Base-by-base conservation (phyloP, 2,888 invertebrate genomes). In the Dinocampus coccinellae region DNA sequence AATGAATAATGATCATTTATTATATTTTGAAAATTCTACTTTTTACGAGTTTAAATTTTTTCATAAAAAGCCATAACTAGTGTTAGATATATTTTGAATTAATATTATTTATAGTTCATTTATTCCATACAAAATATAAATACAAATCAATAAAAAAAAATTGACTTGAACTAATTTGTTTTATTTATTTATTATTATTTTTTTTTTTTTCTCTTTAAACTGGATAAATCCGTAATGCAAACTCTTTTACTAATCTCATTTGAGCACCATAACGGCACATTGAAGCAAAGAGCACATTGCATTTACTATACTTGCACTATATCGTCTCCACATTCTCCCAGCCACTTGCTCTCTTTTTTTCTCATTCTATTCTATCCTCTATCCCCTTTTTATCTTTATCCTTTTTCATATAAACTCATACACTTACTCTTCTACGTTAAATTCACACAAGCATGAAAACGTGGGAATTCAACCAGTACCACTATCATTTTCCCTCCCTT, bases 171-270 rank as follows among this genome's bases (percentile, higher is more conserved):
- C 53, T 65, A 53, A 57, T 42, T 42, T n/a, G 39, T 36, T 53
- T n/a, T 39, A n/a, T n/a, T n/a, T n/a, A n/a, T n/a, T n/a, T n/a
- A n/a, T n/a, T n/a, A n/a, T n/a, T n/a, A n/a, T n/a, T n/a, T n/a
- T n/a, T n/a, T n/a, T n/a, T n/a, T n/a, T n/a, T n/a, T 29, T 29
- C 7, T 7, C n/a, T 29, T 16, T n/a, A n/a, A 34, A 33, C 16
- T 36, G 33, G 57, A 66, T 55, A 66, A 66, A 66, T 66, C 66
- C 42, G 57, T 55, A 39, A 42, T 47, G 36, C 42, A 66, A 66
- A 58, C 66, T 66, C 55, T 22, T 13, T 34, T 36, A 42, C n/a
- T 66, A 66, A 66, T 66, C 66, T 66, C 66, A 66, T 66, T 57
- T n/a, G 55, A n/a, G 57, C 10, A 39, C 24, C 57, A 10, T 22